Evolutionary conservation across 1,140 invertebrate species (phyloP).

Genomic region (Colletes latitarsis): DNA sequence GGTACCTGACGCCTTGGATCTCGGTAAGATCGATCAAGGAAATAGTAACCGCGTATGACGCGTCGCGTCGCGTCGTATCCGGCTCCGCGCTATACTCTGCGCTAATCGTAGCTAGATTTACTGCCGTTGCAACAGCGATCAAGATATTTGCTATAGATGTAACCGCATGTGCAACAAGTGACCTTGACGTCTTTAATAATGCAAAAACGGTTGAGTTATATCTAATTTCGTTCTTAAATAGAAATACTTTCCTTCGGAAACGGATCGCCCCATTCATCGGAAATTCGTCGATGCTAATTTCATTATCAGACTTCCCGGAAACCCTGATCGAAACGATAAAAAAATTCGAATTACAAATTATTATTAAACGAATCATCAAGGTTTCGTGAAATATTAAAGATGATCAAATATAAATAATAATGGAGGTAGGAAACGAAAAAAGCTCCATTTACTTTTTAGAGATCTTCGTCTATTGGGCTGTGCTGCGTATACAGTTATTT

Average conservation of each 20-base stretch:
- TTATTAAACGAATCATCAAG: no score
- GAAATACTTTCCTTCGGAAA: background rate
- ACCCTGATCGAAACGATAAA: background rate
- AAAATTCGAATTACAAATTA: background rate
- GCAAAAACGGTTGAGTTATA: background rate
- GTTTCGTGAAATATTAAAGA: no score
- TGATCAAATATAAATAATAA: no score
- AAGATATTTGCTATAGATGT: conserved; percentile 9
- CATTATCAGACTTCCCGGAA: no score
- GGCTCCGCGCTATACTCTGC: conserved; percentile 1
- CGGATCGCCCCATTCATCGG: no score
- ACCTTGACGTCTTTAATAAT: conserved; percentile 10
- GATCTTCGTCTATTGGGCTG: background rate
- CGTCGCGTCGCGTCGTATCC: no score
- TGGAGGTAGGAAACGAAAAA: background rate
- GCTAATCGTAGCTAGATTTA: conserved; percentile 27
- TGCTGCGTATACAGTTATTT: conserved; percentile 13
- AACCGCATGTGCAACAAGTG: conserved; percentile 20
- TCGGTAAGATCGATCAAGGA: conserved; percentile 26
- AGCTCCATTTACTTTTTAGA: background rate
- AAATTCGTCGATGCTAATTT: no score
- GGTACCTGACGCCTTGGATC: conserved; percentile 46
- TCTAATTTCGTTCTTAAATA: no score
- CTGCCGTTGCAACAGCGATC: conserved; percentile 32
- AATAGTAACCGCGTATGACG: background rate